Evolutionary conservation across 1,140 invertebrate genomes (phyloP).

Genomic region (Microplitis demolitor): DNA sequence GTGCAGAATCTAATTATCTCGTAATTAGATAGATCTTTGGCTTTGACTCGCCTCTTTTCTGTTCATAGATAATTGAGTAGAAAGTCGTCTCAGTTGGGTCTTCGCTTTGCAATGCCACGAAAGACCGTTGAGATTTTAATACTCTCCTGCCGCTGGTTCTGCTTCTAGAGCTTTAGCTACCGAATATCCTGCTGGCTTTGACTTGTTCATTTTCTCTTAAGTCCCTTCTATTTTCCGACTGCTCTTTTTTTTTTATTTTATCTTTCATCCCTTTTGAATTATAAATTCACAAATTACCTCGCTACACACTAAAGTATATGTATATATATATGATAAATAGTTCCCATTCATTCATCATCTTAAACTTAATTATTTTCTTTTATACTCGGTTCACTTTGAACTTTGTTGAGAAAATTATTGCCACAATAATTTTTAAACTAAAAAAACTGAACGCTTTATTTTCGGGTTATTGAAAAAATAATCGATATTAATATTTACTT

Average conservation of each 20-base stretch:
- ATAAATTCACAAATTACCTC: background rate
- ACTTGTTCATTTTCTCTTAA: conserved; percentile 9
- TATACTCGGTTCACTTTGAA: too few species aligned
- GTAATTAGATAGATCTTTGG: conserved; percentile 19
- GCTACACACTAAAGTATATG: too few species aligned
- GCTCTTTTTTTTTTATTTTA: background rate
- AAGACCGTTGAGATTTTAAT: conserved; percentile 16
- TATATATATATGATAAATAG: too few species aligned
- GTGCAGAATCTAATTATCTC: conserved; percentile 1
- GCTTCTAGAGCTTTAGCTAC: background rate
- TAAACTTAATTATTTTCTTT: too few species aligned
- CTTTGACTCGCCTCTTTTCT: conserved; percentile 8
- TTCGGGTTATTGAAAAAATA: too few species aligned
- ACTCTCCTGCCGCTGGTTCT: background rate
- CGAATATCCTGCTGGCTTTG: background rate
- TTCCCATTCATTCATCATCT: too few species aligned
- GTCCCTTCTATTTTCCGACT: background rate
- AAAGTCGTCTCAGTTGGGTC: background rate
- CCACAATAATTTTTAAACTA: too few species aligned
- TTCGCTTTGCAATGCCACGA: background rate
- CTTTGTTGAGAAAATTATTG: too few species aligned
- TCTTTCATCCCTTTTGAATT: background rate
- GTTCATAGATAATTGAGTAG: conserved; percentile 13
- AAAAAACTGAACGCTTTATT: too few species aligned
- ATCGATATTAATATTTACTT: too few species aligned